A percentile compares a stretch with the other conserved stretches of the same genome.
Conservation (phyloP, 2,888 invertebrate species). For the Tupiocoris notatus region DNA sequence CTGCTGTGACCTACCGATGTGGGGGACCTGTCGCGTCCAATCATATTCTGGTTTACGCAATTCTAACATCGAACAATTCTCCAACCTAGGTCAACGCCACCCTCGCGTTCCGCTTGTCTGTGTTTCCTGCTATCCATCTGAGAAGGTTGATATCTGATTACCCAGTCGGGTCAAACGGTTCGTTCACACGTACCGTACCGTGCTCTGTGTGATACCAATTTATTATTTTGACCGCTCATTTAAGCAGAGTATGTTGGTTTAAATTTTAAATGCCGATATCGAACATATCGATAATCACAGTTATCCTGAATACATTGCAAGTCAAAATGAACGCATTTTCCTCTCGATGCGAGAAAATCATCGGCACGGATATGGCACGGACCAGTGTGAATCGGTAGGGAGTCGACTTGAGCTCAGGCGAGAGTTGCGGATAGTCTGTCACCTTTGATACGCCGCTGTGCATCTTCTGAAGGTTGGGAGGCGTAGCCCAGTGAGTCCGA, state of each 20-base stretch:
- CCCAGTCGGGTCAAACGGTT: conserved; percentile 18
- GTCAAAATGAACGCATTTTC: too few relatives aligned
- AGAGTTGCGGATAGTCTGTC: background rate
- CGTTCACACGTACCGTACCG: background rate
- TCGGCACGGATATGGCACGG: too few relatives aligned
- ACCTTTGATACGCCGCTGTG: background rate
- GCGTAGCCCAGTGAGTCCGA: background rate
- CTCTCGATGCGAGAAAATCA: too few relatives aligned
- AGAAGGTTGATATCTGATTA: conserved; percentile 21
- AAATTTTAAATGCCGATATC: too few relatives aligned
- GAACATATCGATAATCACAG: too few relatives aligned
- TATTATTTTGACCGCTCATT: too few relatives aligned
- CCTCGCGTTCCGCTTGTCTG: background rate
- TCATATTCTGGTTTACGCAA: conserved; percentile 26
- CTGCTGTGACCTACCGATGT: too few relatives aligned
- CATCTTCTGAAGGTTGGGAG: background rate
- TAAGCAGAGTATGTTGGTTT: too few relatives aligned
- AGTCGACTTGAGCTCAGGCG: too few relatives aligned
- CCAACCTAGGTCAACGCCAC: conserved; percentile 20
- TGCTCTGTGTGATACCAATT: too few relatives aligned
- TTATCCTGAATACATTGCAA: too few relatives aligned
- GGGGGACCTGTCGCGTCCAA: background rate
- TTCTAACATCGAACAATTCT: background rate
- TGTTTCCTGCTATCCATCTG: background rate
- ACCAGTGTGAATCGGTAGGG: background rate